Base-by-base conservation (phyloP, 2,797 vertebrate genomes). In the Sciaenops ocellatus region DNA sequence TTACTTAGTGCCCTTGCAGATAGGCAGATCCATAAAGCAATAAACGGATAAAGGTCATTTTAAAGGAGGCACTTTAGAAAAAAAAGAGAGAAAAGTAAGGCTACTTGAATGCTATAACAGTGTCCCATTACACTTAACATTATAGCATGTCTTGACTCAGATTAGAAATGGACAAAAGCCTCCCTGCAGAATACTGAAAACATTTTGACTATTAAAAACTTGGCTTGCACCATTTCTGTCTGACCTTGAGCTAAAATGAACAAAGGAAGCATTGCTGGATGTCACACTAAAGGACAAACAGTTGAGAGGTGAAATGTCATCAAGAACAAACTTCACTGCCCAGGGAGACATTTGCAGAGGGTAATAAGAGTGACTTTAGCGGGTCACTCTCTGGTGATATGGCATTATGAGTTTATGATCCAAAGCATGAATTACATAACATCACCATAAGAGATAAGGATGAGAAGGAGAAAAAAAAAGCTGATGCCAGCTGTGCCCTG, bases 21-120 rank as follows among this genome's bases (percentile, higher is more conserved):
- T 70, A 85, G 24, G 76, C 68, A 81, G 57, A 82, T 83, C 80
- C 66, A 88, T 82, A 87, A 86, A 91, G 78, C 79, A 72, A 84
- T 90, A 86, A 91, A 88, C 16, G 61, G 78, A 85, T 88, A 82
- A 89, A 90, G 80, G 81, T 84, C 42, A 56, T 66, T 82, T 76
- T 56, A 76, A 30, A 9, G 22, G 20, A 67, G 68, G 50, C 28
- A 13, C 38, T 78, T 71, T 56, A 38, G 42, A 76, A 71, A 76
- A 61, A 1, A 0, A 34, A 22, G 18, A 63, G 38, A 61, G 28
- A 20, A 38, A 3, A 28, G 69, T 60, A 50, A 73, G 26, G 38
- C 17, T 48, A 28, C 18, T 69, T 68, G 47, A 64, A 34, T 9
- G 60, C 64, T 61, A 42, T 5, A 38, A 38, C 8, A 10, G 8